Base-by-base conservation (phyloP, 2,797 vertebrate genomes). In the Anguilla anguilla region DNA sequence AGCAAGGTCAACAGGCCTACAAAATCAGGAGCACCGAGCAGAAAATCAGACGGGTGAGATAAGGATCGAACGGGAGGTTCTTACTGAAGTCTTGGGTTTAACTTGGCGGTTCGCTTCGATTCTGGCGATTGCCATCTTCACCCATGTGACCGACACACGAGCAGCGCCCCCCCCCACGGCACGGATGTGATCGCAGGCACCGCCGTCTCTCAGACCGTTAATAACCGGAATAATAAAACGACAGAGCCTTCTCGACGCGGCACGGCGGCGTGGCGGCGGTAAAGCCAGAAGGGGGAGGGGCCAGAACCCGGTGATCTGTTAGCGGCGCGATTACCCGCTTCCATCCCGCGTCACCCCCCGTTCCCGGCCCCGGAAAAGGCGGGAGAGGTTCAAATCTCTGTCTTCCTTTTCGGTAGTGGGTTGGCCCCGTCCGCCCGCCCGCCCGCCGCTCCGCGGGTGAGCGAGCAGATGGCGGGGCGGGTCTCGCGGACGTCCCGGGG, bases 401-500 rank as follows among this genome's bases (percentile, higher is more conserved):
- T 81, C n/a, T 67, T 85, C 15, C 83, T 49, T 83, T 74, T 77
- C 43, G 61, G 49, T 85, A 82, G 85, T 85, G 19, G 59, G 67
- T 51, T 85, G 72, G 82, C 39, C 83, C 86, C 61, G 83, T 53
- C 86, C 72, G 86, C 77, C 84, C 90, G 35, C 35, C 69, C 67
- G n/a, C 79, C 31, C 43, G 25, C 61, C 55, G 61, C 82, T n/a
- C 77, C 19, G 85, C 79, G 49, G 57, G 86, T 84, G 86, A 86
- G 86, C 28, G 51, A 86, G 57, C 89, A 91, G 89, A 90, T 87
- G 86, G 79, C 86, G n/a, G 51, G 43, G n/a, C 51, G 17, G 53
- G 39, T 53, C 81, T 55, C 72, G 15, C 77, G 51, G 84, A 79
- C 74, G 57, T 81, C 86, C 86, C 86, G 88, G 55, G 85, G n/a